Base-by-base conservation (phyloP, 2,888 invertebrate genomes). In the Tanypteryx hageni region DNA sequence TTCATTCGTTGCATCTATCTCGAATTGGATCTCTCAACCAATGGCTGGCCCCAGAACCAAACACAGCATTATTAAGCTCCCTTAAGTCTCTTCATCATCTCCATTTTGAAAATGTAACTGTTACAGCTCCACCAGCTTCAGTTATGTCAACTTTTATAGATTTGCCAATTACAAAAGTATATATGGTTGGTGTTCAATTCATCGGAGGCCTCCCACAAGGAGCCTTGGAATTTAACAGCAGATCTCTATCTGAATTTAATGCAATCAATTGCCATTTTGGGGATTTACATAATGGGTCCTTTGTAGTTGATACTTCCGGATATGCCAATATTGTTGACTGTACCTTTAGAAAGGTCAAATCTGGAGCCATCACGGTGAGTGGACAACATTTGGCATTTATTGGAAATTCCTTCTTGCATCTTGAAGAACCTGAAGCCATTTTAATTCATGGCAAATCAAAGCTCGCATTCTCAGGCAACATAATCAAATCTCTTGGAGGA, bases 21-120 rank as follows among this genome's bases (percentile, higher is more conserved):
- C 8, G 31, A 58, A 89, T 89, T 68, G 64, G 64, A 44, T 56
- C 16, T n/a, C 89, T 89, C 7, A 11, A 68, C n/a, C 44, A 64
- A 2, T 89, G 61, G 44, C 68, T 64, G n/a, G 89, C 64, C 44
- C 89, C 89, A 44, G 89, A 64, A 27, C 89, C 89, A 44, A 89
- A n/a, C 64, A 44, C 61, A 10, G 89, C 61, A n/a, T 44, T 89
- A 11, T 44, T 89, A 4, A 61, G 64, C 13, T 68, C 89, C 14
- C n/a, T 89, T 18, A 44, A 68, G 11, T 89, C 89, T n/a, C 64
- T 89, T 31, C 13, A 89, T n/a, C 13, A 44, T 10, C 64, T 89
- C 44, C 31, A 64, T 44, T 31, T 89, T 11, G n/a, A 89, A 44
- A 58, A 89, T n/a, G n/a, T 89, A 8, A 89, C 89, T 31, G 44